Evolutionary conservation across 2,797 vertebrate species (phyloP).

Genomic region (Oryzias sinensis): DNA sequence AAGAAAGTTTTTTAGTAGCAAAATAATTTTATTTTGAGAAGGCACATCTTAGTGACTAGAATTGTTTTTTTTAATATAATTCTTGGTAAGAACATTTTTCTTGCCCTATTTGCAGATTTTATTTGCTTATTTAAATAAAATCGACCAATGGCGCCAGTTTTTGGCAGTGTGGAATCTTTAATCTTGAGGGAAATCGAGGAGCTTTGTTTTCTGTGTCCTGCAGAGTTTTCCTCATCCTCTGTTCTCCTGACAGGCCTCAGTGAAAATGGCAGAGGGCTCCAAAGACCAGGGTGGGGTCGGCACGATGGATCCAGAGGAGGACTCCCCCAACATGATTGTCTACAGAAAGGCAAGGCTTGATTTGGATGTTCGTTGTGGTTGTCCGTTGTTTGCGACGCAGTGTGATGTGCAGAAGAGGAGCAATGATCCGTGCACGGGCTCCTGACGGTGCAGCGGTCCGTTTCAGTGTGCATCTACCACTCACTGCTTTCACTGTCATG

Average conservation of each 20-base stretch:
- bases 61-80: too few species aligned
- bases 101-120: too few species aligned
- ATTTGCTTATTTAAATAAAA: too few species aligned
- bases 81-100: too few species aligned
- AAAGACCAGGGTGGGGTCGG: conserved; percentile 77
- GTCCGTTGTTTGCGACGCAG: not conserved
- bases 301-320: conserved; percentile 84
- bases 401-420: conserved; percentile 14
- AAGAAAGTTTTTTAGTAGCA: too few species aligned
- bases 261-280: conserved; percentile 87
- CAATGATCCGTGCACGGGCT: conserved; percentile 31
- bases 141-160: too few species aligned
- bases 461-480: conserved; percentile 37
- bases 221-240: conserved; percentile 14
- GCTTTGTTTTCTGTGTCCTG: conserved; percentile 9
- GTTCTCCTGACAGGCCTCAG: conserved; percentile 51
- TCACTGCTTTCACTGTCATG: conserved; percentile 31
- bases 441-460: conserved; percentile 42
- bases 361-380: conserved; percentile 11
- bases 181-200: conserved; percentile 14
- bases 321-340: conserved; percentile 95
- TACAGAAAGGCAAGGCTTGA: conserved; percentile 88
- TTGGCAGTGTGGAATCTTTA: conserved; percentile 11
- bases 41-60: too few species aligned
- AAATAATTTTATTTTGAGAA: too few species aligned